These are phyloP conservation scores for Diadophis punctatus DNA, from an alignment of 2,113 vertebrate species.

Conservation along the genomic window DNA sequence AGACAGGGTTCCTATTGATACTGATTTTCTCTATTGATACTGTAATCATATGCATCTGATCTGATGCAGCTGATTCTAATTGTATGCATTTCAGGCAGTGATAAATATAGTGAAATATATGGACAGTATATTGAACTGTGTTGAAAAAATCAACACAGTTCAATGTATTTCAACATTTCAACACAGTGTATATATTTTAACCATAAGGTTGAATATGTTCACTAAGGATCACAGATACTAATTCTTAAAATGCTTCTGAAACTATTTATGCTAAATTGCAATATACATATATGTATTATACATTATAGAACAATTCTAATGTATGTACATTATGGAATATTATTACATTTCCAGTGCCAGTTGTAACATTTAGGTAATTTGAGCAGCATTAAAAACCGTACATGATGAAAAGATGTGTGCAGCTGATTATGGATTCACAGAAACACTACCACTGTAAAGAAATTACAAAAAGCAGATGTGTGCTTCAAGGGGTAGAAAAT, in stretches of 20 bases:
- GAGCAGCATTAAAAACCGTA: not conserved
- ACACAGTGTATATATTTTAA: not conserved
- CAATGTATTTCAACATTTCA: too few species aligned
- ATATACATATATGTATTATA: not conserved
- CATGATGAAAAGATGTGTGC: not conserved
- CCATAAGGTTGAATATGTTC: not conserved
- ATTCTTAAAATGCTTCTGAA: not conserved
- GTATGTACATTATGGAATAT: not conserved
- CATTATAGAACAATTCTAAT: not conserved
- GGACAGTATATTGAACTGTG: not conserved
- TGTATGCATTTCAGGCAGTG: not conserved
- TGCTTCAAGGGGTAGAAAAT: not conserved
- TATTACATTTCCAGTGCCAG: not conserved
- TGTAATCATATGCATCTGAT: not conserved
- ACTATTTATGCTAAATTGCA: not conserved
- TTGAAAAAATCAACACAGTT: not conserved
- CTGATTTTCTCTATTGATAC: not conserved
- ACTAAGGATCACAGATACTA: not conserved
- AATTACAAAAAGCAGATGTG: not conserved
- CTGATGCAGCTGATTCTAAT: not conserved
- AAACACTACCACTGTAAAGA: not conserved
- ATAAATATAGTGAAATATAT: not conserved
- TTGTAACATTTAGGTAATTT: not conserved
- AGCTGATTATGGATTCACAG: conserved; percentile 5
- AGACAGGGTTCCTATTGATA: not conserved